Percentiles rank a stretch among this genome's conserved stretches.
Conservation (phyloP, 2,113 vertebrate species). For the Microtus ochrogaster region DNA sequence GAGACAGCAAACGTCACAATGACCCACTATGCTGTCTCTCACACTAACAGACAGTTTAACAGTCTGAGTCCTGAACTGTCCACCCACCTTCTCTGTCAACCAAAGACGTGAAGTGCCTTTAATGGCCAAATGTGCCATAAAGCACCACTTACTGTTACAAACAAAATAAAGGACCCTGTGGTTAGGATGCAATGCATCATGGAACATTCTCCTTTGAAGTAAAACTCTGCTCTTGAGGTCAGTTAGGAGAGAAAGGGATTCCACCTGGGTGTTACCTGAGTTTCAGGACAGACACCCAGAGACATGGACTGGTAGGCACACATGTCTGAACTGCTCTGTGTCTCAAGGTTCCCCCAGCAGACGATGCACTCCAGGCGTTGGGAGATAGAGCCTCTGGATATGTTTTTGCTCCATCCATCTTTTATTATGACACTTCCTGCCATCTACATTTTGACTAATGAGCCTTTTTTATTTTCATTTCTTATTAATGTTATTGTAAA, state of each 20-base stretch:
- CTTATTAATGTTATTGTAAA: constrained; percentile 52
- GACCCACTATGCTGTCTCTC: background rate
- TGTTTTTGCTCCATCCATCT: background rate
- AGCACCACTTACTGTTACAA: background rate
- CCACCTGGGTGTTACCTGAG: background rate
- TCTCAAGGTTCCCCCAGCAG: background rate
- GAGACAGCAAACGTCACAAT: accelerated
- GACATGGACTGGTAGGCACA: background rate
- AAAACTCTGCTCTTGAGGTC: background rate
- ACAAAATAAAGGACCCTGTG: no score
- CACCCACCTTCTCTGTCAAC: background rate
- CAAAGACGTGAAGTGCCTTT: background rate
- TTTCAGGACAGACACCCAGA: background rate
- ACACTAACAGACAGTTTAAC: background rate
- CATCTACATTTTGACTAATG: constrained; percentile 51
- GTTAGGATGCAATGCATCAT: accelerated
- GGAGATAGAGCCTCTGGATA: background rate
- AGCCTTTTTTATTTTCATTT: constrained; percentile 58
- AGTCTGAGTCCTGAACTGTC: accelerated
- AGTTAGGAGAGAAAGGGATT: background rate
- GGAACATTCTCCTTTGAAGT: background rate
- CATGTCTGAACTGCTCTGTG: background rate
- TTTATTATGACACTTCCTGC: background rate
- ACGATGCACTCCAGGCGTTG: no score
- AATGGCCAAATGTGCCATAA: no score